phyloP scores from a whole-genome alignment of 2,888 invertebrate genomes.

The Osedax frankpressi region DNA sequence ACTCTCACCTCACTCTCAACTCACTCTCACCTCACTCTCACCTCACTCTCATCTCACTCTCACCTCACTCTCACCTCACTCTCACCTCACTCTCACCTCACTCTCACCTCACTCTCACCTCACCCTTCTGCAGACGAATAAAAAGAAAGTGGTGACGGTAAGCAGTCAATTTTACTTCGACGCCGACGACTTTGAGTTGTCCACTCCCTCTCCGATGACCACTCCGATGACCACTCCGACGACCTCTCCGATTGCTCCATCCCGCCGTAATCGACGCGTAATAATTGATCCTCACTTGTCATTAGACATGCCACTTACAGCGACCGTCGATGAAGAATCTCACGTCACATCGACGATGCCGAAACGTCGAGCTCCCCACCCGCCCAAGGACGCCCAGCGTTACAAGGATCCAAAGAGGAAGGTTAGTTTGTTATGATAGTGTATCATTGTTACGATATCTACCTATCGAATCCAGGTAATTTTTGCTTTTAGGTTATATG shows the following conservation, averaged over 20 bases:
- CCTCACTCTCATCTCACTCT: too few species aligned
- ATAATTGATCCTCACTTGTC: too few species aligned
- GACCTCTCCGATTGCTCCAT: slow-evolving; percentile 11
- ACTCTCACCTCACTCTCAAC: too few species aligned
- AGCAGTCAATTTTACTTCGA: slow-evolving; percentile 11
- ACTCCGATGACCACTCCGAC: neutral
- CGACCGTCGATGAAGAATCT: too few species aligned
- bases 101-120: neutral
- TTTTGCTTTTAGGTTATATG: too few species aligned
- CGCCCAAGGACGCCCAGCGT: neutral
- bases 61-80: too few species aligned
- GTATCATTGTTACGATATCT: too few species aligned
- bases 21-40: too few species aligned
- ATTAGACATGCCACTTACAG: too few species aligned
- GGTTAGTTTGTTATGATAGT: too few species aligned
- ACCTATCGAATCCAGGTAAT: too few species aligned
- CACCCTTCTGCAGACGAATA: neutral
- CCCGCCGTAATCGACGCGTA: neutral
- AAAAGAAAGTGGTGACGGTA: too few species aligned
- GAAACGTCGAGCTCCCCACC: neutral
- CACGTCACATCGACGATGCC: neutral
- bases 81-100: neutral
- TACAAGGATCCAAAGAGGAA: neutral
- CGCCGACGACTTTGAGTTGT: neutral
- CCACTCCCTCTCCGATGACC: neutral